Conservation (phyloP, 2,113 vertebrate species). For the Lasiurus borealis region DNA sequence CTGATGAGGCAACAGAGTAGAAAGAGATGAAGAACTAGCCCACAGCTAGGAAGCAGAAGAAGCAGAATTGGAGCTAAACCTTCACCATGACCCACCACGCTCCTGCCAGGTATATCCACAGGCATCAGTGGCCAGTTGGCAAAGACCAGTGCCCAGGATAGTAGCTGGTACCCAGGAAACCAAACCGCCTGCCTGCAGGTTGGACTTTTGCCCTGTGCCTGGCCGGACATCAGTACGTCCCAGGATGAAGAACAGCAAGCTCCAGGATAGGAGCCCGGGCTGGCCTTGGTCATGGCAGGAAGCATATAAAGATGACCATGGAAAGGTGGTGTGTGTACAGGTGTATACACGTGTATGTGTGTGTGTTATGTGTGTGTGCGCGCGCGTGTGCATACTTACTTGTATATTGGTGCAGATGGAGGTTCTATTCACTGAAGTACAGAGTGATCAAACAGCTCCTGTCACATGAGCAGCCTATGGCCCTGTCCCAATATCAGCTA, state of each 20-base stretch:
- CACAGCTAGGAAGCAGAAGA: background rate
- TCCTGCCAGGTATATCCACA: background rate
- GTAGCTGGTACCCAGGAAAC: background rate
- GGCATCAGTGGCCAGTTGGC: background rate
- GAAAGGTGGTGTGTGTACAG: background rate
- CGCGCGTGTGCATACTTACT: accelerated
- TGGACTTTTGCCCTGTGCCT: background rate
- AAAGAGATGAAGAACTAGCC: background rate
- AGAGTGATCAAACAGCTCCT: background rate
- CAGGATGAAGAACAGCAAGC: background rate
- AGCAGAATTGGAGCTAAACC: background rate
- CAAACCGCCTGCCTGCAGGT: background rate
- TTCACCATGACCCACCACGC: background rate
- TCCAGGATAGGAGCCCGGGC: background rate
- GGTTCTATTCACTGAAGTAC: background rate
- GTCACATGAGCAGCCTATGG: background rate
- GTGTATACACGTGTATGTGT: accelerated
- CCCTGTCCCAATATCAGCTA: background rate
- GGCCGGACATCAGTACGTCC: background rate
- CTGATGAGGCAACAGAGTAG: background rate
- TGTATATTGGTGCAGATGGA: background rate
- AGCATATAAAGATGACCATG: background rate
- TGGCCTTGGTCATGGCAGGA: background rate
- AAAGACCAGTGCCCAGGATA: background rate
- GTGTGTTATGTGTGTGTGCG: too few species aligned